phyloP scores from a whole-genome alignment of 2,797 vertebrate species.

The Acrocephalus scirpaceus region DNA sequence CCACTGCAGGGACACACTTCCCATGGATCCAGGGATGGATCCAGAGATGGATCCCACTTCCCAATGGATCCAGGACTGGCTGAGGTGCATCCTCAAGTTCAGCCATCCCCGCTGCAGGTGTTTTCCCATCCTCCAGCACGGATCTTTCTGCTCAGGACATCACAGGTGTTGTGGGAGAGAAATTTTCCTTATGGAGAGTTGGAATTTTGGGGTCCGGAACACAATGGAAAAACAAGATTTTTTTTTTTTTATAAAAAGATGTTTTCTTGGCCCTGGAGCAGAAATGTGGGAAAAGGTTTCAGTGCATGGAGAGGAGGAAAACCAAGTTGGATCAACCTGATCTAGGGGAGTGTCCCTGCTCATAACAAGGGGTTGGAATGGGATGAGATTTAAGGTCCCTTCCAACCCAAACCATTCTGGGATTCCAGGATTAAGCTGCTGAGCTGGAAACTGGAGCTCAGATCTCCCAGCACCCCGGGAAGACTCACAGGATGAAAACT shows the following conservation, averaged over 20 bases:
- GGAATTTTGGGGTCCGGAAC: not conserved
- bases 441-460: not conserved
- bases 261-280: not conserved
- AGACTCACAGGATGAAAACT: accelerated
- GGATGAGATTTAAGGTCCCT: not conserved
- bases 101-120: not conserved
- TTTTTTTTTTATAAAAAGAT: not conserved
- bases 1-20: not conserved
- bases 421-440: not conserved
- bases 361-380: not conserved
- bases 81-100: not conserved
- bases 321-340: not conserved
- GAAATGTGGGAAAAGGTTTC: not conserved
- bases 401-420: not conserved
- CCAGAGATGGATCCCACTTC: not conserved
- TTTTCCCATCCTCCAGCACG: not conserved
- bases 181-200: not conserved
- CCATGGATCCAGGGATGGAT: too few relatives aligned
- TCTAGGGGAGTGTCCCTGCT: not conserved
- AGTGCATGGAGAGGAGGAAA: not conserved
- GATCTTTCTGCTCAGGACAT: not conserved
- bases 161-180: not conserved
- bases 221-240: accelerated
- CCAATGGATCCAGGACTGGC: not conserved
- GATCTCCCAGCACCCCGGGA: accelerated